Conservation (phyloP, 1,140 invertebrate species). For the Idris sp. region DNA sequence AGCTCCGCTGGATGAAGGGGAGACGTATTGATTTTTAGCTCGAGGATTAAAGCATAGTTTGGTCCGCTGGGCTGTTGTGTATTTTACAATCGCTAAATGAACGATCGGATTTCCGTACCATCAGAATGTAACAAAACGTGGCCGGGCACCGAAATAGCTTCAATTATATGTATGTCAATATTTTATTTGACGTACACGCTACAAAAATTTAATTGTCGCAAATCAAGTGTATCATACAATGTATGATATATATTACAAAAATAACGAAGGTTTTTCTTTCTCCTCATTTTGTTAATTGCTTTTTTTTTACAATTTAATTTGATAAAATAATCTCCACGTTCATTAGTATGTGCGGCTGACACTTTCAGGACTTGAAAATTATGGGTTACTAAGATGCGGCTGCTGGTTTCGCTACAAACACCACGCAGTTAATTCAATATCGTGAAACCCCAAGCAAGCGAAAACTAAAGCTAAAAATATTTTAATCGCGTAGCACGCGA, state of each 20-base stretch:
- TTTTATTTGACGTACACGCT: slow-evolving; percentile 10
- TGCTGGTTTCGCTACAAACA: neutral
- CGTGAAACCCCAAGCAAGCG: slow-evolving; percentile 3
- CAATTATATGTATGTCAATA: slow-evolving; percentile 40
- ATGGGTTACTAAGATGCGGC: slow-evolving; percentile 11
- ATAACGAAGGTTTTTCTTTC: too few species aligned
- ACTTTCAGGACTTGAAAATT: too few species aligned
- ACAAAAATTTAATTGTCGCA: slow-evolving; percentile 12
- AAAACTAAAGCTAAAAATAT: slow-evolving; percentile 19
- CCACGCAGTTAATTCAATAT: slow-evolving; percentile 20
- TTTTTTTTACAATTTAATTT: too few species aligned
- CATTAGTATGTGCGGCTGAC: too few species aligned
- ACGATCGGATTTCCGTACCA: slow-evolving; percentile 56
- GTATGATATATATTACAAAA: too few species aligned
- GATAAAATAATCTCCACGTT: too few species aligned
- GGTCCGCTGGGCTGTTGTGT: slow-evolving; percentile 63
- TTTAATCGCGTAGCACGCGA: slow-evolving; percentile 20
- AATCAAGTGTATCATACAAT: slow-evolving; percentile 3
- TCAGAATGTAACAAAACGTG: slow-evolving; percentile 45
- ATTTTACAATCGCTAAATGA: slow-evolving; percentile 62
- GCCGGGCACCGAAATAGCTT: slow-evolving; percentile 24
- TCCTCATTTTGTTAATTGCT: too few species aligned
- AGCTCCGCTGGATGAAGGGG: slow-evolving; percentile 69
- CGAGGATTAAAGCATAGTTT: slow-evolving; percentile 77
- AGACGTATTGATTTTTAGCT: slow-evolving; percentile 78